Conservation (phyloP, 2,797 vertebrate species). For the Hozukius guyotensis region DNA sequence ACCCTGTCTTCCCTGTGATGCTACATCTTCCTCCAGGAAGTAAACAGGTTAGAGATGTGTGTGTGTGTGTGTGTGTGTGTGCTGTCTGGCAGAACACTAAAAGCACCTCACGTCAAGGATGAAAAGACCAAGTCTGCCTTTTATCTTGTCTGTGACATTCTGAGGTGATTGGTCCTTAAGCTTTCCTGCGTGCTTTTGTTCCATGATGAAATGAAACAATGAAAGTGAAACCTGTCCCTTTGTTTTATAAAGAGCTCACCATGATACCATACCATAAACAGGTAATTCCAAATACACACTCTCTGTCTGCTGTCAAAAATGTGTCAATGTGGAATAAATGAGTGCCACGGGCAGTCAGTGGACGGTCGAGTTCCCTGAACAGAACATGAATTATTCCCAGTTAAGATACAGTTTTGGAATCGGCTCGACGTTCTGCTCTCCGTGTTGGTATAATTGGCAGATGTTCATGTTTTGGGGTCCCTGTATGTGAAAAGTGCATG, state of each 20-base stretch:
- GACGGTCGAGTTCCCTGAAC: constrained; percentile 29
- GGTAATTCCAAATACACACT: constrained; percentile 30
- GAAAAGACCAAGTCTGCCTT: constrained; percentile 66
- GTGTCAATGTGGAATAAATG: constrained; percentile 47
- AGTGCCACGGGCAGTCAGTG: constrained; percentile 44
- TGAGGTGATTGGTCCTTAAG: constrained; percentile 60
- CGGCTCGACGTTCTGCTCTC: constrained; percentile 46
- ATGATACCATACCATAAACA: constrained; percentile 11
- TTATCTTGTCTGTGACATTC: constrained; percentile 72
- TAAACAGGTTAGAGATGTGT: constrained; percentile 52
- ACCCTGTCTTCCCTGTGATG: constrained; percentile 24
- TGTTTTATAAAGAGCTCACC: constrained; percentile 35
- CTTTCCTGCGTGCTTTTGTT: constrained; percentile 50
- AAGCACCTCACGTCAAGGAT: constrained; percentile 62
- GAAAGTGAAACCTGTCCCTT: constrained; percentile 27
- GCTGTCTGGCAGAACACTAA: constrained; percentile 45
- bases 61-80: neutral
- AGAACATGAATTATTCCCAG: constrained; percentile 73
- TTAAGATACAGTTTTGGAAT: constrained; percentile 66
- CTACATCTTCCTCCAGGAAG: constrained; percentile 54
- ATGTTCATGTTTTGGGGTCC: constrained; percentile 70
- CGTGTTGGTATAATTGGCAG: constrained; percentile 75
- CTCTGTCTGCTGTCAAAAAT: constrained; percentile 34
- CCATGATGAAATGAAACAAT: constrained; percentile 43
- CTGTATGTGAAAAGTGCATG: constrained; percentile 68